Percentiles rank a stretch among this genome's conserved stretches.
phyloP scores from a whole-genome alignment of 2,113 vertebrate genomes.

The Ciconia boyciana region DNA sequence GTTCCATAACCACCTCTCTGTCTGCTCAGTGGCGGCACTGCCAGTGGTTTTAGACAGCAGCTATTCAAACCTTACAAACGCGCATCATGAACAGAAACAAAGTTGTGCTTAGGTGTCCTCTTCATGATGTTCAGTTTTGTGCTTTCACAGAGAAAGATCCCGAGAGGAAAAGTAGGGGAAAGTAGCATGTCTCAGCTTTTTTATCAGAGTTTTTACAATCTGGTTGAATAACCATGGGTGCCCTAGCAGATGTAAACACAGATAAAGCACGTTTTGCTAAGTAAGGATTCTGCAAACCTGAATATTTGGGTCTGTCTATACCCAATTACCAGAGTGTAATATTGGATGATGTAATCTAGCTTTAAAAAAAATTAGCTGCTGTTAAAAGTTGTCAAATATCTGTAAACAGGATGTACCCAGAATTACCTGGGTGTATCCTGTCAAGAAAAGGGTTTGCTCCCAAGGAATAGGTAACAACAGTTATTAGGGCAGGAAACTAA shows the following conservation, averaged over 20 bases:
- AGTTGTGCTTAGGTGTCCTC: neutral
- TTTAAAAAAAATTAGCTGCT: neutral
- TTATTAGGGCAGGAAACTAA: neutral
- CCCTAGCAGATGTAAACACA: neutral
- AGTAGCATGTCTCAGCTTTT: neutral
- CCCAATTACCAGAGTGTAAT: neutral
- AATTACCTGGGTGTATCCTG: neutral
- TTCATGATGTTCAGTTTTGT: neutral
- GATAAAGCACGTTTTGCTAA: neutral
- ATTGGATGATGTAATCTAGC: neutral
- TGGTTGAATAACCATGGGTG: neutral
- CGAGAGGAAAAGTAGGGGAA: neutral
- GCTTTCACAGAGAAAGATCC: neutral
- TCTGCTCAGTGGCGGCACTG: neutral
- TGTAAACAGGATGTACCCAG: neutral
- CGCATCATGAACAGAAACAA: neutral
- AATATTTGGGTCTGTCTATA: neutral
- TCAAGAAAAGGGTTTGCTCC: neutral
- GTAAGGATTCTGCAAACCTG: neutral
- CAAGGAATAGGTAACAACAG: neutral
- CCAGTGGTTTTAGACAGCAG: neutral
- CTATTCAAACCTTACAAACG: neutral
- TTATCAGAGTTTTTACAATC: neutral
- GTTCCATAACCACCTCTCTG: neutral
- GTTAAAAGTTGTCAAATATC: neutral